Evolutionary conservation across 2,113 vertebrate species (phyloP).

Genomic region (Neomonachus schauinslandi): DNA sequence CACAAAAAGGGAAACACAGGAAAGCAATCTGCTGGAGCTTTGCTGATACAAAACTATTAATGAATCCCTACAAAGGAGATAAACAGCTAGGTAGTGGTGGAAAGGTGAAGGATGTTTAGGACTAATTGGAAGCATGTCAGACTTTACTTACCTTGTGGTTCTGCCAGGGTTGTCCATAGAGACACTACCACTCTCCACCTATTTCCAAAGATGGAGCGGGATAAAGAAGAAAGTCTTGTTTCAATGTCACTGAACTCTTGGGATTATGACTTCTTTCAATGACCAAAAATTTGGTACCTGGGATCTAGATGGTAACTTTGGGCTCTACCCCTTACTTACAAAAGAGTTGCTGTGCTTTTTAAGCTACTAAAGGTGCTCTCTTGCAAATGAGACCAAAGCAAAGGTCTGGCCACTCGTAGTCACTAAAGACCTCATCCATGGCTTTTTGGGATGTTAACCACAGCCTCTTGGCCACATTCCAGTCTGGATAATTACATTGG

Average conservation of each 20-base stretch:
- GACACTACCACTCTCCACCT: neutral
- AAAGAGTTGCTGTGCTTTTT: neutral
- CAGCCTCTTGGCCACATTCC: constrained; percentile 48
- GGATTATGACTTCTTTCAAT: neutral
- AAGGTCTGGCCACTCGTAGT: neutral
- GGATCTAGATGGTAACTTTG: neutral
- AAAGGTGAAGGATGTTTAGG: neutral
- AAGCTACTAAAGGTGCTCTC: neutral
- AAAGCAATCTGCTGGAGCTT: neutral
- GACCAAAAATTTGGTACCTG: neutral
- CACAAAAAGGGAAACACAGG: neutral
- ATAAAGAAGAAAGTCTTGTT: neutral
- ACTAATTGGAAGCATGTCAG: neutral
- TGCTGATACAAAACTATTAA: neutral
- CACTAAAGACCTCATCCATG: neutral
- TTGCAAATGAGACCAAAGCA: neutral
- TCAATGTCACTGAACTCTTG: neutral
- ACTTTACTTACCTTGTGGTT: neutral
- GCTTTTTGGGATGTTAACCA: constrained; percentile 48
- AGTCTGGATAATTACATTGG: constrained; percentile 60
- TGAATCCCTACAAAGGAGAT: neutral
- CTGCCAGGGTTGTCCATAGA: neutral
- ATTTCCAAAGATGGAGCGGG: neutral
- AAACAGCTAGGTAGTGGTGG: neutral
- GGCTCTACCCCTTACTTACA: neutral